Base-by-base conservation (phyloP, 2,888 invertebrate genomes). In the Dendrolimus houi region DNA sequence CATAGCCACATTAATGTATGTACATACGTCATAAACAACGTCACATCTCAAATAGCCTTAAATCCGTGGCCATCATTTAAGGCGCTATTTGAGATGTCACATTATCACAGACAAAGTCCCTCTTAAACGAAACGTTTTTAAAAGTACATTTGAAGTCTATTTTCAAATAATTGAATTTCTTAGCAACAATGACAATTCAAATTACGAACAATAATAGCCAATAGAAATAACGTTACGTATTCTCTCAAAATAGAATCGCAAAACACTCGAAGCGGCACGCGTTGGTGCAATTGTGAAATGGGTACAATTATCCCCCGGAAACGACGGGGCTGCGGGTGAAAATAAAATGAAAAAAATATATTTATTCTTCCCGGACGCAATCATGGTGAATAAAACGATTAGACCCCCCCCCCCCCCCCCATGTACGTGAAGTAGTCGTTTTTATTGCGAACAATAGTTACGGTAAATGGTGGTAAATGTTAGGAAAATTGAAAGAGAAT, bases 241-340 rank as follows among this genome's bases (percentile, higher is more conserved):
- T 60, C 67, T 67, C 67, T 67, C 70, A 79, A 77, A 70, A 47
- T 12, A 47, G 9, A 6, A 47, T 9, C 47, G 47, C 47, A 84
- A 81, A 86, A 86, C 87, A 87, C 87, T 89, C 75, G 69, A 73
- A 71, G 59, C 62, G 84, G 76, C 88, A 86, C 88, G 87, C 83
- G 87, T 66, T 85, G 64, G 59, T 67, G 71, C 76, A 72, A 76
- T 79, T 76, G 78, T 77, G 71, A 67, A 77, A 68, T 75, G 69
- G 71, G 63, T 69, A 78, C 81, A 84, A 87, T 85, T 81, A 79
- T 77, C 72, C 69, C 64, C 66, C 78, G 74, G 80, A 77, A 79
- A 72, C 73, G 71, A 66, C 70, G 71, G 73, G 74, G 74, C 64
- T 57, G 58, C 58, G 64, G 65, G 64, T 67, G 67, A 72, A 74